Conservation (phyloP, 2,888 invertebrate species). For the Lasius fuliginosus region DNA sequence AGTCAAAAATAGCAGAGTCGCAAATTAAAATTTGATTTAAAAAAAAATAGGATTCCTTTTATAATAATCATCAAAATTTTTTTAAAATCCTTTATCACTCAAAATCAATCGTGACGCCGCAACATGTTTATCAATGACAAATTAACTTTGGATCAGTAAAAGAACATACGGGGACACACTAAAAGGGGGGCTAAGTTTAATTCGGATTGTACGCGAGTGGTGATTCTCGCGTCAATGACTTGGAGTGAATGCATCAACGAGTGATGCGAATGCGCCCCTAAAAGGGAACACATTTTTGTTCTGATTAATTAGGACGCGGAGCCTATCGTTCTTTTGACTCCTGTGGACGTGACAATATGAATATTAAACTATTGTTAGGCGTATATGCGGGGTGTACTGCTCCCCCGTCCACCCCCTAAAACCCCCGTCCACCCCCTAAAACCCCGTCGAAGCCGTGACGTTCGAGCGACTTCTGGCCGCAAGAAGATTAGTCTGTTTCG, state of each 20-base stretch:
- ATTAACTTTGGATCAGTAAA: conserved; percentile 11
- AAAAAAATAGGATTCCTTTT: not conserved
- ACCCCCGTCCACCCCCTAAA: not conserved
- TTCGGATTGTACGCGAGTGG: conserved; percentile 27
- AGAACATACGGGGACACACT: not conserved
- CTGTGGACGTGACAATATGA: conserved; percentile 49
- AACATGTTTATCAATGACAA: conserved; percentile 19
- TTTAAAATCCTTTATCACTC: not conserved
- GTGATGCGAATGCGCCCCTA: conserved; percentile 9
- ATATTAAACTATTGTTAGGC: conserved; percentile 55
- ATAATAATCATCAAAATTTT: not conserved
- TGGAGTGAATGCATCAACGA: conserved; percentile 49
- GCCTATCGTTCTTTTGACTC: conserved; percentile 36
- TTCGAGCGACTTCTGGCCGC: not conserved
- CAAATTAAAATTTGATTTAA: not conserved
- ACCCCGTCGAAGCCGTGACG: not conserved
- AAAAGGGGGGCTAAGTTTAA: conserved; percentile 44
- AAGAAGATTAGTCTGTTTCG: conserved; percentile 26
- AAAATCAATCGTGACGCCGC: conserved; percentile 1
- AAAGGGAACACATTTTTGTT: conserved; percentile 50
- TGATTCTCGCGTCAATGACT: conserved; percentile 49
- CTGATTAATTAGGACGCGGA: conserved; percentile 43
- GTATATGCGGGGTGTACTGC: not conserved
- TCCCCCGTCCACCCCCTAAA: not conserved
- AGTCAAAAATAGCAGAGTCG: not conserved